Conservation (phyloP, 2,113 vertebrate genomes). For the Catharus fuscescens region DNA sequence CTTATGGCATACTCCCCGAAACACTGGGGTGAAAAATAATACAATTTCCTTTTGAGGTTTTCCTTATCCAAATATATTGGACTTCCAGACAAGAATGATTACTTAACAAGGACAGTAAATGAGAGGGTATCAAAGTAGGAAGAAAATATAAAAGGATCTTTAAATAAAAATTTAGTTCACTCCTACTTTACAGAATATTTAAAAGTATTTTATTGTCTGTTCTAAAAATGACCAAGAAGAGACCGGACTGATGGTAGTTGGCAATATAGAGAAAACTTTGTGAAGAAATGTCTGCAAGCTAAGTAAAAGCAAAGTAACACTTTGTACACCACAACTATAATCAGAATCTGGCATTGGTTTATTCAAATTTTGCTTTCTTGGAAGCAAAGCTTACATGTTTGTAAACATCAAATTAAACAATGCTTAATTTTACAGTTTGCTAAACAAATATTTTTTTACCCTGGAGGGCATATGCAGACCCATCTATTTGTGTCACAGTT, state of each 20-base stretch:
- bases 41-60: not conserved
- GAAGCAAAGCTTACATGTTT: constrained; percentile 68
- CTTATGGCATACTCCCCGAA: not conserved
- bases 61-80: not conserved
- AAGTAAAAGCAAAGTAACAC: constrained; percentile 4
- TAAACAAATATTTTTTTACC: constrained; percentile 58
- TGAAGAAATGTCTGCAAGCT: constrained; percentile 25
- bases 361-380: constrained; percentile 62
- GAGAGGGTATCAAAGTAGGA: constrained; percentile 10
- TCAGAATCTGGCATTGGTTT: constrained; percentile 68
- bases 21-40: not conserved
- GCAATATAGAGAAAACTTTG: constrained; percentile 36
- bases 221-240: constrained; percentile 54
- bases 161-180: constrained; percentile 78
- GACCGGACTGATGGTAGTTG: constrained; percentile 37
- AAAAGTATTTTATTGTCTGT: constrained; percentile 65
- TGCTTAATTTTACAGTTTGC: constrained; percentile 63
- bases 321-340: constrained; percentile 60
- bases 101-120: not conserved
- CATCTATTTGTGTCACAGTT: constrained; percentile 6
- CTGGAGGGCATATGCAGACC: constrained; percentile 36
- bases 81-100: not conserved
- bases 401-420: constrained; percentile 76
- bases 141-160: constrained; percentile 56
- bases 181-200: constrained; percentile 74